Conservation (phyloP, 2,888 invertebrate genomes). For the Microplitis deprimator region DNA sequence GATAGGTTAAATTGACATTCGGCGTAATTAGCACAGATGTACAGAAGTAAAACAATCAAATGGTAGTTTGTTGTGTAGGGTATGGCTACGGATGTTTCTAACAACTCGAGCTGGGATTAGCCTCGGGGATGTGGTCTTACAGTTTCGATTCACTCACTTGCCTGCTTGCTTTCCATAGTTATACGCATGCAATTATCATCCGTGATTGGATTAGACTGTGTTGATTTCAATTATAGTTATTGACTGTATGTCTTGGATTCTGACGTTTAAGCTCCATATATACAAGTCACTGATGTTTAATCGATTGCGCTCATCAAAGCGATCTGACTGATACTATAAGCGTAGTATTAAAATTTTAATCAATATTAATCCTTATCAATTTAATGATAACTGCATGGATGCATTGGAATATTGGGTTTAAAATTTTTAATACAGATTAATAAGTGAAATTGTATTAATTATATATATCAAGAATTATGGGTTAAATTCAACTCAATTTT, state of each 20-base stretch:
- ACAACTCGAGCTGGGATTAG: slow-evolving; percentile 31
- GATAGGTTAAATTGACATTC: neutral
- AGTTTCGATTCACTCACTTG: slow-evolving; percentile 29
- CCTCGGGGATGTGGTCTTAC: slow-evolving; percentile 42
- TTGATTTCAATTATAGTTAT: slow-evolving; percentile 59
- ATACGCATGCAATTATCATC: slow-evolving; percentile 69
- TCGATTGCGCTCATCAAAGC: neutral
- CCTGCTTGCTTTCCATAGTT: slow-evolving; percentile 56
- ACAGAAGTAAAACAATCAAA: slow-evolving; percentile 12
- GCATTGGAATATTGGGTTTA: too few relatives aligned
- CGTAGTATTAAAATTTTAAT: too few relatives aligned
- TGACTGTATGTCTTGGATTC: slow-evolving; percentile 8
- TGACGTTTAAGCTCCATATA: neutral
- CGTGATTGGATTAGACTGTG: slow-evolving; percentile 68
- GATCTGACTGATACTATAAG: too few relatives aligned
- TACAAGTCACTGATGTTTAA: neutral
- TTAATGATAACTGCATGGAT: too few relatives aligned
- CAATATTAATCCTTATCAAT: too few relatives aligned
- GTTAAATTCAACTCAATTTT: too few relatives aligned
- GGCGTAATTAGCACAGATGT: slow-evolving; percentile 19
- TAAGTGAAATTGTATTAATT: too few relatives aligned
- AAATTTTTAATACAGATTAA: too few relatives aligned
- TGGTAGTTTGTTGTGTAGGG: slow-evolving; percentile 30
- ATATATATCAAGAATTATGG: too few relatives aligned
- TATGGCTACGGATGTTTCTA: slow-evolving; percentile 33